Conservation (phyloP, 2,113 vertebrate species). For the Odocoileus hemionus region DNA sequence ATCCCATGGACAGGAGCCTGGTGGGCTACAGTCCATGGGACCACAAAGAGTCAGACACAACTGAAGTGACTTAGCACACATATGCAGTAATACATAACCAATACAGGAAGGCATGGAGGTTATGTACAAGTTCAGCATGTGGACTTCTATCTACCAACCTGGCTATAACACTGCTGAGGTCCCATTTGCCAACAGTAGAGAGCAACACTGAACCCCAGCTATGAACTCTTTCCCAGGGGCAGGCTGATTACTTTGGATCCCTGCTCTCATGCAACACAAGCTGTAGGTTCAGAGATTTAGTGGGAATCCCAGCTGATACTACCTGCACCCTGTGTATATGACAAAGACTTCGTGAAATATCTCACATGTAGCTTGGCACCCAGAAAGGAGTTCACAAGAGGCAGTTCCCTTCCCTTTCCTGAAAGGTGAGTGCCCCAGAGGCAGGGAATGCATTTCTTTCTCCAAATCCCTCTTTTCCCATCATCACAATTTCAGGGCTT, state of each 20-base stretch:
- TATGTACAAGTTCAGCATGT: not conserved
- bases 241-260: not conserved
- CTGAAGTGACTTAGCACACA: not conserved
- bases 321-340: not conserved
- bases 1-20: not conserved
- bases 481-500: not conserved
- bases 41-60: not conserved
- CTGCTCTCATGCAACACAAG: not conserved
- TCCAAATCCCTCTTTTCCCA: not conserved
- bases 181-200: not conserved
- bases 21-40: not conserved
- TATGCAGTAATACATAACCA: not conserved
- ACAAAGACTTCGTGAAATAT: not conserved
- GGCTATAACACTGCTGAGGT: not conserved
- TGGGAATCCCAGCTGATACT: not conserved
- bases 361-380: not conserved
- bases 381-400: not conserved
- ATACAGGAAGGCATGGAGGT: not conserved
- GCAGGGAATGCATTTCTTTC: not conserved
- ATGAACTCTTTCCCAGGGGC: not conserved
- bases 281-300: not conserved
- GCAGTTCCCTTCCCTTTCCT: not conserved
- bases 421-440: not conserved
- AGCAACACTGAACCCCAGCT: not conserved
- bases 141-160: not conserved